Evolutionary conservation across 2,888 invertebrate genomes (phyloP).

Genomic region (Drosophila algonquin): DNA sequence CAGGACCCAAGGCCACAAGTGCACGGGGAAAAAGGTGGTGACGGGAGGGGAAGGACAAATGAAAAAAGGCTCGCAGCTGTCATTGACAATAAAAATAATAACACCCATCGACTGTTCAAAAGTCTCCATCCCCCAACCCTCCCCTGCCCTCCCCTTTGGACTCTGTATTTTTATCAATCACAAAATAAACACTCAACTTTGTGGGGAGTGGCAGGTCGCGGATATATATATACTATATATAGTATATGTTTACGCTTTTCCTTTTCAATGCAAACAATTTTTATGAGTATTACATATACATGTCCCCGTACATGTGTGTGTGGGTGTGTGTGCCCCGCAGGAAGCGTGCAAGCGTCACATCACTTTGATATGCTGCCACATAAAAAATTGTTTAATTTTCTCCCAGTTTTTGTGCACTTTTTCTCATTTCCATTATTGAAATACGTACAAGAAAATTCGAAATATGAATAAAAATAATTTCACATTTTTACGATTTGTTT

Average conservation of each 20-base stretch:
- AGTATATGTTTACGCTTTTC: constrained; percentile 66
- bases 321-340: constrained; percentile 26
- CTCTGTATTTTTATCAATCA: constrained; percentile 71
- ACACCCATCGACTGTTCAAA: constrained; percentile 18
- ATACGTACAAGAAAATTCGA: constrained; percentile 50
- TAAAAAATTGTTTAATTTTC: constrained; percentile 64
- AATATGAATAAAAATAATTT: constrained; percentile 47
- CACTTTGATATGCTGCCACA: constrained; percentile 35
- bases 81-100: constrained; percentile 53
- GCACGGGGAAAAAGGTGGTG: constrained; percentile 22
- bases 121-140: not conserved
- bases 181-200: constrained; percentile 71
- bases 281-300: constrained; percentile 45
- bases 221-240: not conserved
- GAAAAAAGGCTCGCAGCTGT: constrained; percentile 54
- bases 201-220: constrained; percentile 3
- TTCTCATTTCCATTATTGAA: constrained; percentile 64
- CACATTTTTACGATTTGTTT: constrained; percentile 75
- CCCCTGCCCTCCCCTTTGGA: not conserved
- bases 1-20: constrained; percentile 39
- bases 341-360: constrained; percentile 25
- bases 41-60: not conserved
- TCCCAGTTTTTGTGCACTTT: constrained; percentile 17
- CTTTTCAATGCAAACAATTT: constrained; percentile 68
- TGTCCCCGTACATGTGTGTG: no score